Evolutionary conservation across 2,113 vertebrate species (phyloP).

Genomic region (Gobiocypris rarus): DNA sequence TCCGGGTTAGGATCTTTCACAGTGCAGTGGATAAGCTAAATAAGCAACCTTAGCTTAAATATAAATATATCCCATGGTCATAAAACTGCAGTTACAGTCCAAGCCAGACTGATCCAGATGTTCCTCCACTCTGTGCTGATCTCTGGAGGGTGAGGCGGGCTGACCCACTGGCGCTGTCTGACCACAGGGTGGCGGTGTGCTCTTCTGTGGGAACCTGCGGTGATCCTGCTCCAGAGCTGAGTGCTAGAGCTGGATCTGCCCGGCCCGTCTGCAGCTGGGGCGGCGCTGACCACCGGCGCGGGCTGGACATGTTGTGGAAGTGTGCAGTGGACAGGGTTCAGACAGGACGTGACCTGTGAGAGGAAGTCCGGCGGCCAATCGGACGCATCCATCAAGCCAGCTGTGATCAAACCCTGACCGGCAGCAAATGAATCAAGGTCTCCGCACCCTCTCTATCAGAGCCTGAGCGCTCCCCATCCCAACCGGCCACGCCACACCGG

Average conservation of each 20-base stretch:
- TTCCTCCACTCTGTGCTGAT: no score
- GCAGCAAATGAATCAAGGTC: constrained; percentile 26
- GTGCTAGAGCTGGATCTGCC: neutral
- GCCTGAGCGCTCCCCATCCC: neutral
- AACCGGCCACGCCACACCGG: no score
- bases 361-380: constrained; percentile 72
- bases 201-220: no score
- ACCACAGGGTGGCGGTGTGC: constrained; percentile 72
- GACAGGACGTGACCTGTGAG: constrained; percentile 77
- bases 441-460: constrained; percentile 5
- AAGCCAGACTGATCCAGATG: no score
- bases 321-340: constrained; percentile 79
- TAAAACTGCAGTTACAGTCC: no score
- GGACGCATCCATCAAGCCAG: constrained; percentile 73
- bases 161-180: no score
- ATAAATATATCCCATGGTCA: no score
- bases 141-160: no score
- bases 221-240: neutral
- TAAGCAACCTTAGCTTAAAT: no score
- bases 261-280: constrained; percentile 33
- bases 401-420: constrained; percentile 65
- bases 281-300: constrained; percentile 61
- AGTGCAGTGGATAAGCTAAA: no score
- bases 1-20: no score
- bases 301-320: constrained; percentile 77